These are phyloP conservation scores for Cyrtonyx montezumae DNA, from an alignment of 2,113 vertebrate species.

Conservation along the genomic window DNA sequence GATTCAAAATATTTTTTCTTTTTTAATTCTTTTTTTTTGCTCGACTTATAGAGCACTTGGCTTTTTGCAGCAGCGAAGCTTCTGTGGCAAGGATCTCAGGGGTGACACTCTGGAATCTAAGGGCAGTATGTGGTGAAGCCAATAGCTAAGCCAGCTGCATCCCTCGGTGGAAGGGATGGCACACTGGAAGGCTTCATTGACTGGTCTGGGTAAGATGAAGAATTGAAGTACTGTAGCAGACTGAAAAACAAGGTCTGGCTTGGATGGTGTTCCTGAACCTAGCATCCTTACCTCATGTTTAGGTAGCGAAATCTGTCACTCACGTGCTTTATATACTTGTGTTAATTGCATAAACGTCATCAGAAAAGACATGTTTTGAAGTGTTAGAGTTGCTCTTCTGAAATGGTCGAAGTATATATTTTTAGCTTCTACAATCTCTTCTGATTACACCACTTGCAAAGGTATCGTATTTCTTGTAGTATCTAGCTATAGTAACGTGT, in stretches of 20 bases:
- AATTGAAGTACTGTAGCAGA: not conserved
- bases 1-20: not conserved
- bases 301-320: constrained; percentile 13
- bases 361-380: not conserved
- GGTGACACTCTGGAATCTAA: not conserved
- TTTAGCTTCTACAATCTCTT: not conserved
- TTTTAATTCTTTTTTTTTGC: not conserved
- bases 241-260: not conserved
- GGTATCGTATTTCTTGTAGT: not conserved
- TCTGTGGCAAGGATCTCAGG: rapidly evolving
- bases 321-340: not conserved
- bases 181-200: rapidly evolving
- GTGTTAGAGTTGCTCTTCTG: not conserved
- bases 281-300: not conserved
- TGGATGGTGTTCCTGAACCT: not conserved
- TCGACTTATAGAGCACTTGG: not conserved
- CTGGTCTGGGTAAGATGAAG: not conserved
- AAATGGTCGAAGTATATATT: not conserved
- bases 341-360: not conserved
- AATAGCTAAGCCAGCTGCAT: not conserved
- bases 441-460: not conserved
- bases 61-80: not conserved
- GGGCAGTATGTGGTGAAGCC: not conserved
- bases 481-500: not conserved
- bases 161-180: rapidly evolving